These are phyloP conservation scores for Pseudorhombus dupliciocellatus DNA, from an alignment of 2,113 vertebrate species.

Conservation along the genomic window DNA sequence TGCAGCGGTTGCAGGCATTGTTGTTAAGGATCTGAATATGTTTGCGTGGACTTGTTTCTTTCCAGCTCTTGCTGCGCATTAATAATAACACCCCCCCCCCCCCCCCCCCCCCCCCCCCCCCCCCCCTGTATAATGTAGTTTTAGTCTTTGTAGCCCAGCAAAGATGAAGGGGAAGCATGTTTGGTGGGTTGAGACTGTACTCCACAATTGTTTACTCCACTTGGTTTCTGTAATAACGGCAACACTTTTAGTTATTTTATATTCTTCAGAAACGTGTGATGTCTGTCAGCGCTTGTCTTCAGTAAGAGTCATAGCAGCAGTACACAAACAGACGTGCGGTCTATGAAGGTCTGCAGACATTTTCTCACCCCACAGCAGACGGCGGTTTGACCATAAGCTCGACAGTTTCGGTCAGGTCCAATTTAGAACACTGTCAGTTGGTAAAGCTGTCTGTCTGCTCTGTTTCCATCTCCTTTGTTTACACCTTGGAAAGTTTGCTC, in stretches of 20 bases:
- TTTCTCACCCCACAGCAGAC: constrained; percentile 1
- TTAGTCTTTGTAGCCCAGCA: too few relatives aligned
- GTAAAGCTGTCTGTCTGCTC: constrained; percentile 13
- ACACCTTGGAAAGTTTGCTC: neutral
- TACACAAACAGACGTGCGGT: constrained; percentile 9
- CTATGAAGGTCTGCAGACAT: constrained; percentile 4
- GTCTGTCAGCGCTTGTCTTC: neutral
- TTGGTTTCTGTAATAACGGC: neutral
- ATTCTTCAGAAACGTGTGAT: neutral
- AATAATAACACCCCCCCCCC: too few relatives aligned
- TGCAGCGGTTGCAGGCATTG: too few relatives aligned
- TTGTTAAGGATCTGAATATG: too few relatives aligned
- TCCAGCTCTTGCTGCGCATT: too few relatives aligned
- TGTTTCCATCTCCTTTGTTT: neutral
- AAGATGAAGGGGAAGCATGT: neutral
- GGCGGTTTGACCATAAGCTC: constrained; percentile 32
- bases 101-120: too few relatives aligned
- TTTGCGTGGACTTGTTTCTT: too few relatives aligned
- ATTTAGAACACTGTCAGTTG: constrained; percentile 18
- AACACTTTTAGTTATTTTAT: neutral
- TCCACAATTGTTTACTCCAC: neutral
- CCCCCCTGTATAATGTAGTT: too few relatives aligned
- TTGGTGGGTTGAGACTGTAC: neutral
- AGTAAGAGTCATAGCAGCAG: neutral
- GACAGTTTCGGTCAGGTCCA: constrained; percentile 33